Base-by-base conservation (phyloP, 2,797 vertebrate genomes). In the Anguilla marmorata region DNA sequence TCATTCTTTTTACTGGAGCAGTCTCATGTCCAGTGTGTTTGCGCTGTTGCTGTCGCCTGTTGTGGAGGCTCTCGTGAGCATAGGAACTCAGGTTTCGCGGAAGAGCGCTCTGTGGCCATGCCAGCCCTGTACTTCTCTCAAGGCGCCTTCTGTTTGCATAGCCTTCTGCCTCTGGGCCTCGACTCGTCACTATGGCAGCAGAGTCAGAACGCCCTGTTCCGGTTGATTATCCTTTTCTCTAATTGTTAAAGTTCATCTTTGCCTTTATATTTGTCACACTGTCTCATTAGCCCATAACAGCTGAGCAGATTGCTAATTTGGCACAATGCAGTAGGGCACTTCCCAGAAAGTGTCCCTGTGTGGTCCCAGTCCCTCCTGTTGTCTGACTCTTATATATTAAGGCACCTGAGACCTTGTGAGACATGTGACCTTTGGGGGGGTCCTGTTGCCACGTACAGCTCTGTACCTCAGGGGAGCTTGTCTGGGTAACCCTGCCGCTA, bases 301-400 rank as follows among this genome's bases (percentile, higher is more conserved):
- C 45, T n/a, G 80, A 83, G 48, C 48, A 83, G 80, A 83, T 48
- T 69, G 82, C 79, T 84, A 84, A 84, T 45, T 56, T 72, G 58
- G 48, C 45, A n/a, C 48, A 41, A 11, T 16, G 74, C 74, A 11
- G 41, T 4, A 56, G 80, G 85, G 60, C 14, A 3, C 33, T 76
- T 63, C 63, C 63, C 30, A 60, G 82, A 45, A 74, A 19, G 50
- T 24, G 80, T 87, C 84, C 12, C 60, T 50, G 54, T 16, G 79
- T 21, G 19, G 48, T 72, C 82, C 9, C 21, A n/a, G 27, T 74
- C 50, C 83, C 63, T 88, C 45, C 85, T 87, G 54, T 87, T 84
- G 82, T 56, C 37, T 37, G 66, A 3, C 66, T 85, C 50, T 41
- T 87, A 54, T 84, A 72, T 84, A 87, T 72, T 52, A n/a, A 16